Evolutionary conservation across 2,113 vertebrate species (phyloP), one percentile per base, ranked within the genome.

Genomic region (Apodemus speciosus): DNA sequence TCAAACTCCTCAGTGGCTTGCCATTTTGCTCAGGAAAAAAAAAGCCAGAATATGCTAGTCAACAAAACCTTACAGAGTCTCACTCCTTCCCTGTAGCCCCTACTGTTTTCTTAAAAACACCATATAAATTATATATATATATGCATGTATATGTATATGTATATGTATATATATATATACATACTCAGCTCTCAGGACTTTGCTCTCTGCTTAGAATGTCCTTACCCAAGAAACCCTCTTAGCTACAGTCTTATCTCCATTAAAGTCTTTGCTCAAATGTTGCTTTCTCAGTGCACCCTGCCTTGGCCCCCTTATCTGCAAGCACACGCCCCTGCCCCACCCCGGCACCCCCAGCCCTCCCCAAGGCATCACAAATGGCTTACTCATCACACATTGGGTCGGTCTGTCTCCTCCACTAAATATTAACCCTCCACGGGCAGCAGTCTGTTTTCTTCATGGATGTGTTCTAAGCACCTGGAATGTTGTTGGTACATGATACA

Each of bases 11-110:
- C 25, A 43, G 0, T 38, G 72, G 51, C 23, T 88, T 72, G 40
- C 27, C 72, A 53, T 76, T 90, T 92, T 75, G 79, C 71, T 84
- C 32, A 93, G 21, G 69, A 72, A 27, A 89, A 89, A 80, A 68
- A 88, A 83, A 35, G 35, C 73, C 49, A 9, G 85, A 89, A 38
- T 91, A n/a, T 7, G 53, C 68, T 20, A 35, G 3, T 15, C 18
- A 35, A 60, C 43, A 84, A 66, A 51, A 3, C 58, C 53, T 90
- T 84, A 68, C 4, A 62, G 40, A 43, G 35, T 85, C 72, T 76
- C 35, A 89, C 16, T 35, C 60, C 49, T 38, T 23, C 43, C 9
- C n/a, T 27, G 1, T n/a, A 53, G 35, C 16, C 32, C 35, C 32
- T 69, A 20, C 64, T 83, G 32, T 21, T 83, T 89, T 86, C 53